These are phyloP conservation scores for Eudyptes chrysolophus DNA, from an alignment of 2,113 vertebrate genomes.

Conservation along the genomic window DNA sequence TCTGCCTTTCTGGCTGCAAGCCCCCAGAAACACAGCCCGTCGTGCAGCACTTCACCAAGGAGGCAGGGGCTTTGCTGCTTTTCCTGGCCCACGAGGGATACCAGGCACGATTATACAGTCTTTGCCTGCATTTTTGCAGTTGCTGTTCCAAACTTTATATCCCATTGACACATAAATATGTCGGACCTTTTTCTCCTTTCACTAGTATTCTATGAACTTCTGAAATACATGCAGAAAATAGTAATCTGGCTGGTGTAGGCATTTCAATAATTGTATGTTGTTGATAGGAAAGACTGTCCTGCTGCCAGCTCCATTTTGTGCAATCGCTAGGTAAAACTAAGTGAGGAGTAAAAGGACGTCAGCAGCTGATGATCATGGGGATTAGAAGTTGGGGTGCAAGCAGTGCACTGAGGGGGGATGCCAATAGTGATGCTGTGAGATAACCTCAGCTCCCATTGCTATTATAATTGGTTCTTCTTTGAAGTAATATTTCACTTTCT, in stretches of 20 bases:
- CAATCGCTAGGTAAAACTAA: neutral
- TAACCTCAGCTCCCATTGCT: neutral
- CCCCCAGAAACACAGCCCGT: neutral
- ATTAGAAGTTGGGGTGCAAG: neutral
- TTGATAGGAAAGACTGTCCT: neutral
- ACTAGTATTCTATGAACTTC: neutral
- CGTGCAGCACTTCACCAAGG: neutral
- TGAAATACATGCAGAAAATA: neutral
- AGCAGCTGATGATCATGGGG: neutral
- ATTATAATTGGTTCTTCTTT: neutral
- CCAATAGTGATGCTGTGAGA: neutral
- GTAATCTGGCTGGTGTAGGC: neutral
- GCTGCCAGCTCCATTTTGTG: slow-evolving; percentile 24
- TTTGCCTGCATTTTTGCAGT: neutral
- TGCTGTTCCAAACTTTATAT: neutral
- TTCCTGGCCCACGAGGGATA: fast-evolving
- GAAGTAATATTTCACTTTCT: neutral
- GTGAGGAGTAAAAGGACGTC: neutral
- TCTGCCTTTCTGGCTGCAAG: neutral
- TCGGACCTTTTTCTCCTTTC: neutral
- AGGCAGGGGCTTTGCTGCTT: neutral
- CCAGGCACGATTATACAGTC: neutral
- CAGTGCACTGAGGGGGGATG: neutral
- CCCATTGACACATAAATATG: neutral
- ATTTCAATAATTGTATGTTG: slow-evolving; percentile 3